phyloP scores from a whole-genome alignment of 2,888 invertebrate genomes.

The Parochlus steinenii region DNA sequence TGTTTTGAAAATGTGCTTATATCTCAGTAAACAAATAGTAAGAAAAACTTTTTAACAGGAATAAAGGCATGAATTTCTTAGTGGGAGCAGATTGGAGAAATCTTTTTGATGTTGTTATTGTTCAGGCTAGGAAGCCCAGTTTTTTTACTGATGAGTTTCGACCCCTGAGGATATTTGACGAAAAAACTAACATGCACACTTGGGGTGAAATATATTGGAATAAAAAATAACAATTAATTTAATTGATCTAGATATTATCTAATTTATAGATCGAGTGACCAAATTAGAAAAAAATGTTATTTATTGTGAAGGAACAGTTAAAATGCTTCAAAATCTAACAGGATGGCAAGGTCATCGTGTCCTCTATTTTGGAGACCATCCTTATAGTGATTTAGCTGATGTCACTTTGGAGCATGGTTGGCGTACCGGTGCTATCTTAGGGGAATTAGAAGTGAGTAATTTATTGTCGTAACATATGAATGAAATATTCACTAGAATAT shows the following conservation, averaged over 20 bases:
- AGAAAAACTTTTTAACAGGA: conserved; percentile 34
- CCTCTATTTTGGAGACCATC: conserved; percentile 95
- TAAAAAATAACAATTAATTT: too few species aligned
- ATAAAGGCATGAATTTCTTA: conserved; percentile 80
- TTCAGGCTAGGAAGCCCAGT: conserved; percentile 86
- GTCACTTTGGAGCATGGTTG: conserved; percentile 91
- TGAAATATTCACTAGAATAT: not conserved
- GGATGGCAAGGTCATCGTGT: conserved; percentile 88
- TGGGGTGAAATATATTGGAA: too few species aligned
- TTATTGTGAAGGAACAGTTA: conserved; percentile 93
- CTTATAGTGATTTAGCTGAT: conserved; percentile 92
- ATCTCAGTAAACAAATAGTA: not conserved
- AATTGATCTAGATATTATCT: too few species aligned
- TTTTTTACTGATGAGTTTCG: conserved; percentile 89
- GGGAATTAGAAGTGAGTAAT: conserved; percentile 64
- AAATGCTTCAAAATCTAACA: conserved; percentile 78
- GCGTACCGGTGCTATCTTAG: conserved; percentile 95
- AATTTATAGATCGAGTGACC: conserved; percentile 72
- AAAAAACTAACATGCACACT: conserved; percentile 58
- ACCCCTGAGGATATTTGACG: conserved; percentile 72
- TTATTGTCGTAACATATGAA: conserved; percentile 1
- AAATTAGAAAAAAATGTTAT: conserved; percentile 73
- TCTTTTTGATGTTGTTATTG: conserved; percentile 86
- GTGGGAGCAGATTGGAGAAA: conserved; percentile 79
- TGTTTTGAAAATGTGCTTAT: not conserved